Percentiles rank a stretch among this genome's conserved stretches.
phyloP scores from a whole-genome alignment of 2,113 vertebrate species.

The Phycodurus eques region DNA sequence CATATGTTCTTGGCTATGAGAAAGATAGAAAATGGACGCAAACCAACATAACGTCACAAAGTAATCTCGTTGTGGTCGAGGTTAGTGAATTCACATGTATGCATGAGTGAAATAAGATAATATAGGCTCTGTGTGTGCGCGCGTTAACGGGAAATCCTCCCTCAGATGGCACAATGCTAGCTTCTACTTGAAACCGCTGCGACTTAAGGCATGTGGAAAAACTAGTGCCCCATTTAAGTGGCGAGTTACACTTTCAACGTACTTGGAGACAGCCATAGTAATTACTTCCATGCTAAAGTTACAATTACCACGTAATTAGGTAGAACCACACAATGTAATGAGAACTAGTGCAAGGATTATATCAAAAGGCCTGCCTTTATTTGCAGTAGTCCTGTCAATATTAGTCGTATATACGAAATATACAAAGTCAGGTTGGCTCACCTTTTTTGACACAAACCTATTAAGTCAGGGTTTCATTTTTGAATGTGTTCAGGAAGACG shows the following conservation, averaged over 20 bases:
- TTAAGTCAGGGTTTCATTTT: too few relatives aligned
- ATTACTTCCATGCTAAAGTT: neutral
- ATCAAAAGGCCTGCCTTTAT: neutral
- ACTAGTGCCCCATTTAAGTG: neutral
- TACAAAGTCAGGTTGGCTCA: neutral
- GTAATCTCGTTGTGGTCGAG: slow-evolving; percentile 35
- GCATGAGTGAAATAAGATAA: slow-evolving; percentile 28
- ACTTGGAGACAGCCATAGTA: neutral
- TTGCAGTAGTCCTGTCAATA: neutral
- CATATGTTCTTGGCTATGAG: slow-evolving; percentile 29
- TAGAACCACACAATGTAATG: neutral
- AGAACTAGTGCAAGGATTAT: neutral
- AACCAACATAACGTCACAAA: slow-evolving; percentile 30
- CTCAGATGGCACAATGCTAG: neutral
- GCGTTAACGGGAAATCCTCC: slow-evolving; percentile 27
- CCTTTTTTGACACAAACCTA: too few relatives aligned
- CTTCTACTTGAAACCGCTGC: slow-evolving; percentile 3
- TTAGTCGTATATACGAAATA: neutral
- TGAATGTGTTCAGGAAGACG: neutral
- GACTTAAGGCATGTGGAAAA: neutral
- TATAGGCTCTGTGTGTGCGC: slow-evolving; percentile 3
- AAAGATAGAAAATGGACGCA: slow-evolving; percentile 21
- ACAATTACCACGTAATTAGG: neutral
- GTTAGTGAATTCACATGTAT: slow-evolving; percentile 12
- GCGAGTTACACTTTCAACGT: neutral